Evolutionary conservation across 2,888 invertebrate genomes (phyloP), one percentile per base, ranked within the genome.

Genomic region (Operophtera brumata): DNA sequence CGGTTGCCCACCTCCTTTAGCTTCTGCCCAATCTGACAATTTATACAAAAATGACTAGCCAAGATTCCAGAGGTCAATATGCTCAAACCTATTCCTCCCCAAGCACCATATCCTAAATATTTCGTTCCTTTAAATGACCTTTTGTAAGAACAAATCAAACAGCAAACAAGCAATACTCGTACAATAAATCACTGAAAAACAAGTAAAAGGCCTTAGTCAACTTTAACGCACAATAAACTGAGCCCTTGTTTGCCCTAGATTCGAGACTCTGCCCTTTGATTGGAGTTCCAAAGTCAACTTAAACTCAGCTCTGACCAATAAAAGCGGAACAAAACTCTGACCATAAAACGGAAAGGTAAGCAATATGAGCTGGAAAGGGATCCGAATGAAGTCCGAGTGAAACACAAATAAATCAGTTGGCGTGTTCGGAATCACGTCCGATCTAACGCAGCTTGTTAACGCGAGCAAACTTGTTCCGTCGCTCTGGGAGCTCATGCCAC

Each of bases 391-490:
- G 75, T 75, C 73, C 65, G 67, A 69, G 64, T 69, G 62, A 62
- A 75, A 73, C 58, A 54, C 75, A 81, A 81, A 82, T 82, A 82
- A 83, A 83, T 82, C 80, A 82, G 77, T 58, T 80, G 68, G 80
- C 83, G 82, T 83, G 82, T 63, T 54, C 68, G 71, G 68, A 77
- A 84, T 82, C 80, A 80, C 78, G 77, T 76, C 65, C 78, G 69
- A 82, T 82, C 82, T 80, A 80, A 82, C 80, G 78, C 78, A 80
- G 78, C 82, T 82, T 78, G 84, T 83, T 82, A 82, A 80, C 82
- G 77, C 77, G 75, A 72, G 77, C 69, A 80, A 82, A 82, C 82
- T 80, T 76, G 77, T 73, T 78, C 74, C 70, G 67, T 59, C 66
- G 61, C 64, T 44, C 45, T 54, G 60, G 52, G 67, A 59, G 50